These are phyloP conservation scores for Cotesia typhae DNA, from an alignment of 1,140 invertebrate species.

Conservation along the genomic window DNA sequence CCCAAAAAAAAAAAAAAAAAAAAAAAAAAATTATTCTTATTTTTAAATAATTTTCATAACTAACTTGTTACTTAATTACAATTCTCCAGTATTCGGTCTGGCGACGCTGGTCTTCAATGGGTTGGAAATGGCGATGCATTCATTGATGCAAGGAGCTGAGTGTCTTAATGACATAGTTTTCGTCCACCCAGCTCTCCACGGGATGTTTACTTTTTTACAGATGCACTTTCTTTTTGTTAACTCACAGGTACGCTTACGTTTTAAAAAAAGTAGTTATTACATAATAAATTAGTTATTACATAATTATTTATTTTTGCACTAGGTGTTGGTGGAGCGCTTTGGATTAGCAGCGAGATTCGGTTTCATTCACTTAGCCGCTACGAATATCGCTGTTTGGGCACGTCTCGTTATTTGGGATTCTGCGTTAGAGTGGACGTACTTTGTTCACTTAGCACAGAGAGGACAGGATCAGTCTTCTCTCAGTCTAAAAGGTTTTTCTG, in stretches of 20 bases:
- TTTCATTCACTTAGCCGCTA: constrained; percentile 71
- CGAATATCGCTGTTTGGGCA: constrained; percentile 71
- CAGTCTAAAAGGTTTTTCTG: constrained; percentile 62
- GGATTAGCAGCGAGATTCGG: constrained; percentile 68
- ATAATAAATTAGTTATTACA: background rate
- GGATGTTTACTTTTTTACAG: constrained; percentile 76
- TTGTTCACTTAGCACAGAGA: constrained; percentile 63
- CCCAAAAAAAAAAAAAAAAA: no score
- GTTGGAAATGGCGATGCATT: constrained; percentile 72
- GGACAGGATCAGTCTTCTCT: constrained; percentile 55
- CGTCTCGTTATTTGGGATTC: constrained; percentile 72
- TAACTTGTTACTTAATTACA: background rate
- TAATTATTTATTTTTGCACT: background rate
- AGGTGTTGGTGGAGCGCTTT: constrained; percentile 70
- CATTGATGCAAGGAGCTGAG: constrained; percentile 68
- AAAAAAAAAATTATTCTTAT: background rate
- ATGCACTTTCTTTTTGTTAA: constrained; percentile 78
- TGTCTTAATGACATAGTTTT: constrained; percentile 71
- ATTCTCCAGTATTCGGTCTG: constrained; percentile 70
- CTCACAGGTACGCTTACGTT: constrained; percentile 67
- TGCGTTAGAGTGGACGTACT: constrained; percentile 68
- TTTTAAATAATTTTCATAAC: constrained; percentile 14
- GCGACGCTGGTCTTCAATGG: constrained; percentile 75
- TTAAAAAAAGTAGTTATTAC: no score
- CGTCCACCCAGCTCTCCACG: constrained; percentile 72